Percentiles rank a stretch among this genome's conserved stretches.
phyloP scores from a whole-genome alignment of 2,888 invertebrate genomes.

The Drosophila greeni region DNA sequence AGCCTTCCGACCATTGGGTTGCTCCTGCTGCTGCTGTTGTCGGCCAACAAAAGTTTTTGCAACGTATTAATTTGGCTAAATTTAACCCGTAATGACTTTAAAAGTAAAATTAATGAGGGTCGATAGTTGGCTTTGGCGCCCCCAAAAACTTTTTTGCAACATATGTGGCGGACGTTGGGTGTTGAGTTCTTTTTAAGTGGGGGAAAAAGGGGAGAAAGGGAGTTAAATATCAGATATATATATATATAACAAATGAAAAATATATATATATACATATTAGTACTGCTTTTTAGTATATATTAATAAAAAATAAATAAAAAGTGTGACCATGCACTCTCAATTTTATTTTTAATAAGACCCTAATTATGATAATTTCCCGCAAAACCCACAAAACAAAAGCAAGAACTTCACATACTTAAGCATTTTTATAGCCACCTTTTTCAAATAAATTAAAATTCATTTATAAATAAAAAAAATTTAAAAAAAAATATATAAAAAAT shows the following conservation, averaged over 20 bases:
- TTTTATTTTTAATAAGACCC: neutral
- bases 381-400: neutral
- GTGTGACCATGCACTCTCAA: neutral
- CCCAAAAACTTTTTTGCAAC: conserved; percentile 26
- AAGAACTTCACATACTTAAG: too few relatives aligned
- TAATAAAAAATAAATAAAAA: too few relatives aligned
- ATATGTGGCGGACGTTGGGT: conserved; percentile 27
- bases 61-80: conserved; percentile 79
- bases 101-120: conserved; percentile 80
- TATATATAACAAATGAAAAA: neutral
- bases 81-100: conserved; percentile 79
- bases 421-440: neutral
- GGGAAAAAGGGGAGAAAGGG: neutral
- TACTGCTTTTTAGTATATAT: too few relatives aligned
- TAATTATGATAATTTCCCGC: neutral
- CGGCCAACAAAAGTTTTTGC: conserved; percentile 64
- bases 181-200: neutral
- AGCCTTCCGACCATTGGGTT: conserved; percentile 48
- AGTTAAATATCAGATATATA: neutral
- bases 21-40: conserved; percentile 6
- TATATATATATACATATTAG: neutral
- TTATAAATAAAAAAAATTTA: too few relatives aligned
- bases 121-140: conserved; percentile 59
- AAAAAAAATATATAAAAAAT: neutral
- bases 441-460: neutral